Base-by-base conservation (phyloP, 2,888 invertebrate genomes). In the Apotomis capreana region DNA sequence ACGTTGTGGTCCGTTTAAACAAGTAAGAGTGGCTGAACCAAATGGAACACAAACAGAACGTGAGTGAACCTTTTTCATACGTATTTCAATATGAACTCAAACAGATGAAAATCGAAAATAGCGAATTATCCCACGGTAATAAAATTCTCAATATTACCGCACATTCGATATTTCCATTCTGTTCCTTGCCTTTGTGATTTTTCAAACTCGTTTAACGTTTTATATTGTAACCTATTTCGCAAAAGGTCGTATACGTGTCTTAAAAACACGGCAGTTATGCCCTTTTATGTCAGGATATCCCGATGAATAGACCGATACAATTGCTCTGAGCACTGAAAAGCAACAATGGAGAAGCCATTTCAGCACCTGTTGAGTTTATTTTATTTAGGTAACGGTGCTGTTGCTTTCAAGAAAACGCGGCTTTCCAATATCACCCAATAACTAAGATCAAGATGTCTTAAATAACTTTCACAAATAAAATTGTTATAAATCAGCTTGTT, bases 281-380 rank as follows among this genome's bases (percentile, higher is more conserved):
- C 58, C n/a, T 37, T 58, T 37, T 12, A 36, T 12, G 3, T n/a
- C 3, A 37, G 37, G 9, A 36, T 37, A n/a, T 57, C 37, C 58
- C 37, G 26, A 58, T 37, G 58, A 58, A 58, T 58, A 58, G 58
- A 37, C 58, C 37, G 58, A 37, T 37, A 37, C 58, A 58, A 58
- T 57, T 58, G 58, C 58, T 58, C 37, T 37, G 57, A 37, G 37
- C 58, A 37, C 58, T 58, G 37, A 58, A 58, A 58, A 37, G 58
- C 37, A 58, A 58, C 58, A 58, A 58, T 58, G 37, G 58, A 3
- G 58, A 58, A 58, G 37, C 58, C 58, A n/a, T 58, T 58, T 58
- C n/a, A 37, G n/a, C 58, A 58, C 58, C 58, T 58, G 58, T 58
- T 58, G 49, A 49, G 58, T 58, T 37, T 10, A 37, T 58, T 58